These are phyloP conservation scores for Telenomus remus DNA, from an alignment of 1,140 invertebrate genomes.

Conservation along the genomic window DNA sequence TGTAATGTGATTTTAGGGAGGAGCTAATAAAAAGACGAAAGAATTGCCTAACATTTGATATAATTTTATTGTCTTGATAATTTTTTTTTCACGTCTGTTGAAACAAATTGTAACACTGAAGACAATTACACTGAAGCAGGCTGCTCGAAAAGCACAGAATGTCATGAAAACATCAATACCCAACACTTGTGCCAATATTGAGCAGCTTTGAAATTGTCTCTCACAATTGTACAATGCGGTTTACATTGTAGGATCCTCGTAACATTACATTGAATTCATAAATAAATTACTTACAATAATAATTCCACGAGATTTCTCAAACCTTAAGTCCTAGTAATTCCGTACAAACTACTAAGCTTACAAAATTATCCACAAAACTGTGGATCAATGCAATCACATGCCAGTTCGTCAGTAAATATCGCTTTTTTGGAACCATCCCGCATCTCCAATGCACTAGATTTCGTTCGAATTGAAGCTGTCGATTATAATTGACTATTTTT, in stretches of 20 bases:
- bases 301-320: conserved; percentile 25
- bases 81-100: conserved; percentile 53
- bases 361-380: conserved; percentile 46
- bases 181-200: no score
- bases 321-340: conserved; percentile 39
- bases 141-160: no score
- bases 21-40: background rate
- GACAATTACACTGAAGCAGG: conserved; percentile 19
- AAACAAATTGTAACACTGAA: conserved; percentile 48
- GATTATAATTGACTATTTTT: conserved; percentile 60
- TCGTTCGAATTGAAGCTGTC: conserved; percentile 30
- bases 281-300: conserved; percentile 60
- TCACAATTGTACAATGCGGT: conserved; percentile 30
- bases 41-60: conserved; percentile 65
- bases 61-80: conserved; percentile 70
- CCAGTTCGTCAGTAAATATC: background rate
- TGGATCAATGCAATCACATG: conserved; percentile 12
- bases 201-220: conserved; percentile 19
- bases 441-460: background rate
- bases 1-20: no score
- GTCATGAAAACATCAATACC: no score
- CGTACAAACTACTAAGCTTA: conserved; percentile 51
- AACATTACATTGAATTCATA: conserved; percentile 44
- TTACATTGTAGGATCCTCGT: conserved; percentile 34
- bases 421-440: background rate